Conservation (phyloP, 2,113 vertebrate species). For the Periophthalmus modestus region DNA sequence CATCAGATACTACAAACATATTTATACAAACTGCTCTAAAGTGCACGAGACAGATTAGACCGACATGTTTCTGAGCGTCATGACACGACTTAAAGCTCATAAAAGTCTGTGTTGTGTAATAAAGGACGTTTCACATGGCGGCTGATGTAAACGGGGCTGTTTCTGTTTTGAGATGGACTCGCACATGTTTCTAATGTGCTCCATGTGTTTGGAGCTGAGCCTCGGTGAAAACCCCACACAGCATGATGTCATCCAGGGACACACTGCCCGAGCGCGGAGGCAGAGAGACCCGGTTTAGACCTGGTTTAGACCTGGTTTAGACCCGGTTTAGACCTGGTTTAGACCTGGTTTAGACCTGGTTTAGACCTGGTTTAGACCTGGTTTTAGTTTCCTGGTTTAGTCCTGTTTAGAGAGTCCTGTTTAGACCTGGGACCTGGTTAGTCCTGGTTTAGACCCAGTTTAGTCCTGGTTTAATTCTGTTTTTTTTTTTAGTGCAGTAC, state of each 20-base stretch:
- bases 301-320: not conserved
- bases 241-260: not conserved
- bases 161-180: not conserved
- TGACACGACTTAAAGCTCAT: too few species aligned
- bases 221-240: not conserved
- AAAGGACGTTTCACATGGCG: too few species aligned
- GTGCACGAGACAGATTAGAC: too few species aligned
- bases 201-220: not conserved
- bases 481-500: too few species aligned
- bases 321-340: not conserved
- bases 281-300: not conserved
- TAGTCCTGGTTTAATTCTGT: too few species aligned
- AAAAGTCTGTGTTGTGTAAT: too few species aligned
- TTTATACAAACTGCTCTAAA: too few species aligned
- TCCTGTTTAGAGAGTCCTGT: not conserved
- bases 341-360: not conserved
- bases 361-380: not conserved
- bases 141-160: not conserved
- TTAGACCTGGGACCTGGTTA: not conserved
- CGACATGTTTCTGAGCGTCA: too few species aligned
- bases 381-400: too few species aligned
- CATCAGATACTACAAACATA: too few species aligned
- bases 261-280: not conserved
- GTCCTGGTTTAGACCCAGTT: not conserved
- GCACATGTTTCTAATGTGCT: not conserved